A percentile compares a stretch with the other conserved stretches of the same genome.
Conservation (phyloP, 2,797 vertebrate genomes). For the Fratercula arctica region DNA sequence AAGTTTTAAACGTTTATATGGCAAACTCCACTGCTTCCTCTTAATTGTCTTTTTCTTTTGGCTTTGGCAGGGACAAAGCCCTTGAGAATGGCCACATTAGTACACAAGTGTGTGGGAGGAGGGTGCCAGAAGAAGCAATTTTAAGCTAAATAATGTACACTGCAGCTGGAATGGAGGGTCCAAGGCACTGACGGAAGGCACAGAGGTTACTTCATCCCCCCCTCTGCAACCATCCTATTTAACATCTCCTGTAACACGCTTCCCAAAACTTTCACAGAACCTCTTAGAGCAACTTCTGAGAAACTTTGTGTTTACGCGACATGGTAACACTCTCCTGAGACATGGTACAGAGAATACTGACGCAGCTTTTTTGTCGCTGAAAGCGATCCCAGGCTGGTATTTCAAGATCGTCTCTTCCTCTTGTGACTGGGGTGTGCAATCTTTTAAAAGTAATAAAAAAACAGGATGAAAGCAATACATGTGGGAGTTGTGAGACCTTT, state of each 20-base stretch:
- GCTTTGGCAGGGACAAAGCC: conserved; percentile 35
- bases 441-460: not conserved
- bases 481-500: not conserved
- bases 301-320: not conserved
- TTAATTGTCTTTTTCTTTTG: conserved; percentile 25
- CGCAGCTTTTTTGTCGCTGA: not conserved
- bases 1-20: not conserved
- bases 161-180: not conserved
- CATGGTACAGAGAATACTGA: fast-evolving
- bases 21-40: conserved; percentile 31
- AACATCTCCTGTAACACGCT: not conserved
- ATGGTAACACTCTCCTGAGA: not conserved
- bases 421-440: not conserved
- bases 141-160: not conserved
- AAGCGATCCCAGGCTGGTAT: not conserved
- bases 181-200: not conserved
- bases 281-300: not conserved
- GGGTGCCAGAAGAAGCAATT: not conserved
- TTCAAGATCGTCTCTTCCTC: not conserved
- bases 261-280: not conserved
- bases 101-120: conserved; percentile 7
- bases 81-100: not conserved
- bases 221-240: not conserved
- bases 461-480: not conserved
- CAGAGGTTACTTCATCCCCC: not conserved